Percentiles rank a stretch among this genome's conserved stretches.
Evolutionary conservation across 2,888 invertebrate species (phyloP).

Genomic region (Melanchra persicariae): DNA sequence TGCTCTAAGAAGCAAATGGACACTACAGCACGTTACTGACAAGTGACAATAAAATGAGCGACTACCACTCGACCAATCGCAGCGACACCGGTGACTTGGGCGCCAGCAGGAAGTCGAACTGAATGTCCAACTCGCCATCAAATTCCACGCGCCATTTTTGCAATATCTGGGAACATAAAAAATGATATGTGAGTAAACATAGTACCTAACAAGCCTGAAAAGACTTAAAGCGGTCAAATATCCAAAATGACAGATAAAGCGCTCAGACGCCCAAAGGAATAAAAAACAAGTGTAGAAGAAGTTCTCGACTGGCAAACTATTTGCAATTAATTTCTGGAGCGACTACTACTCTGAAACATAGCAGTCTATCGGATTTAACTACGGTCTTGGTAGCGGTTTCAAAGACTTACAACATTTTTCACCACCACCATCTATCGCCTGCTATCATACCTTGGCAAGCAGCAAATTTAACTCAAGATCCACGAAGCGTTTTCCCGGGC

Average conservation of each 20-base stretch:
- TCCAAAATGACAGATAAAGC: too few relatives aligned
- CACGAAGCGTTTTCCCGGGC: constrained; percentile 96
- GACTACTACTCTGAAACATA: too few relatives aligned
- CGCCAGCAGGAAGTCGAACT: constrained; percentile 95
- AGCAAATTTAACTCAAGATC: constrained; percentile 94
- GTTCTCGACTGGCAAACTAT: too few relatives aligned
- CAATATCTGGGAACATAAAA: constrained; percentile 90
- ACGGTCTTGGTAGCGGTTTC: too few relatives aligned
- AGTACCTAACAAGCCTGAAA: too few relatives aligned
- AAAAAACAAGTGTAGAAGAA: too few relatives aligned
- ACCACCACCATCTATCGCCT: background rate
- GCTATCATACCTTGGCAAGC: constrained; percentile 91
- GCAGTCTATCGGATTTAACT: too few relatives aligned
- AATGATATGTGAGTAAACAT: background rate
- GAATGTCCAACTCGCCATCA: constrained; percentile 92
- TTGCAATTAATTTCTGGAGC: too few relatives aligned
- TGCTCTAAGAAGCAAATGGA: constrained; percentile 29
- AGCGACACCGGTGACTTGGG: constrained; percentile 94
- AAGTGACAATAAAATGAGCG: background rate
- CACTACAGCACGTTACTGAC: constrained; percentile 14
- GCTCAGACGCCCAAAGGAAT: too few relatives aligned
- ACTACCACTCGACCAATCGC: constrained; percentile 91
- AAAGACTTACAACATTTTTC: too few relatives aligned
- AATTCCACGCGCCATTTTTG: constrained; percentile 93
- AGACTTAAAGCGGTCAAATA: too few relatives aligned